Percentiles rank a stretch among this genome's conserved stretches.
phyloP scores from a whole-genome alignment of 2,888 invertebrate species.

The Prosapia bicincta region DNA sequence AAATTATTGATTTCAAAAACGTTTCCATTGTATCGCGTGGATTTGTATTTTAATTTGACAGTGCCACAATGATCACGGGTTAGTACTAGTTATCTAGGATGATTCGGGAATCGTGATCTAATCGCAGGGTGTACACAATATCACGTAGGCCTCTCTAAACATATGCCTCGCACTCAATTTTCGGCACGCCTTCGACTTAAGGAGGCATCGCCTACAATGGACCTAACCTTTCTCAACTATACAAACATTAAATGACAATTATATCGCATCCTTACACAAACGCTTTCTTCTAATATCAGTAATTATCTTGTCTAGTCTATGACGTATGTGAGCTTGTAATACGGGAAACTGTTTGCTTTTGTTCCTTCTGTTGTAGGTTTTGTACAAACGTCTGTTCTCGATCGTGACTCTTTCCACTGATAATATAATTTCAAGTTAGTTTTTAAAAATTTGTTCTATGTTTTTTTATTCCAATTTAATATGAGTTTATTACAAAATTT shows the following conservation, averaged over 20 bases:
- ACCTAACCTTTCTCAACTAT: not conserved
- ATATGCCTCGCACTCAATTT: slow-evolving; percentile 10
- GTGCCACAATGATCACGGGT: slow-evolving; percentile 22
- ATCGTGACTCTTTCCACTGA: too few relatives aligned
- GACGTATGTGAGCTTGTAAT: too few relatives aligned
- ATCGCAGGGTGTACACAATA: slow-evolving; percentile 19
- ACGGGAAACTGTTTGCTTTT: too few relatives aligned
- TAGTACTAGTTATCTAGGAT: slow-evolving; percentile 25
- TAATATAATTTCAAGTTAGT: too few relatives aligned
- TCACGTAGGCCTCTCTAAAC: slow-evolving; percentile 22
- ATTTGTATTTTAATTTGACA: slow-evolving; percentile 27
- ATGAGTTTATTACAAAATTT: too few relatives aligned
- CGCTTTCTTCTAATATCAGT: not conserved
- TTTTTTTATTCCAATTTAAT: too few relatives aligned
- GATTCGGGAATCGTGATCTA: slow-evolving; percentile 26
- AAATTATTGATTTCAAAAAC: slow-evolving; percentile 28
- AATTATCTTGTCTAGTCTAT: not conserved
- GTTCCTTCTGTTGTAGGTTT: too few relatives aligned
- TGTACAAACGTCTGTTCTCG: too few relatives aligned
- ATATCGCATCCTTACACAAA: too few relatives aligned
- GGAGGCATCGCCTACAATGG: slow-evolving; percentile 20
- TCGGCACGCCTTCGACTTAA: slow-evolving; percentile 1
- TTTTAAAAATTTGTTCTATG: too few relatives aligned
- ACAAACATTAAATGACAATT: not conserved
- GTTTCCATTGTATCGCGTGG: not conserved